phyloP scores from a whole-genome alignment of 2,888 invertebrate species.

The Idaea dimidiata region DNA sequence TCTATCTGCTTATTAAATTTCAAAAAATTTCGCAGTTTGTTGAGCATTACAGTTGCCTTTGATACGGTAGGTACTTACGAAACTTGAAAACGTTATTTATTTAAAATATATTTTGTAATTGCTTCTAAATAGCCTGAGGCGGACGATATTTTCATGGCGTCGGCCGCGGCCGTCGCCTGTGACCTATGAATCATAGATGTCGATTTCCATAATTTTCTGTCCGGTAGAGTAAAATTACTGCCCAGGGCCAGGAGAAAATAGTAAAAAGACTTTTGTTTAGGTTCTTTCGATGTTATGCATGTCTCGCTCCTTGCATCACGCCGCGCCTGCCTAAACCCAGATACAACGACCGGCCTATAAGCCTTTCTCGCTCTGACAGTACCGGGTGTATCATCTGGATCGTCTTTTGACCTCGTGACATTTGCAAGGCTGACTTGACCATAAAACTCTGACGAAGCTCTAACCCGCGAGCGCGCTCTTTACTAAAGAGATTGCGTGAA shows the following conservation, averaged over 20 bases:
- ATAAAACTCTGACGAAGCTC: too few species aligned
- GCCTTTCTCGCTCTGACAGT: too few species aligned
- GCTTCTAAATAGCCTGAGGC: neutral
- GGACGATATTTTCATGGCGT: neutral
- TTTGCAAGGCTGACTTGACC: too few species aligned
- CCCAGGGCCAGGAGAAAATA: neutral
- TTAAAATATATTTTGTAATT: neutral
- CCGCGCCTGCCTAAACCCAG: too few species aligned
- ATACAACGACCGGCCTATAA: too few species aligned
- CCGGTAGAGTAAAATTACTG: neutral
- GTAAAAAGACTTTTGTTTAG: neutral
- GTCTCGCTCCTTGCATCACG: too few species aligned
- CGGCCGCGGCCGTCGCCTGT: neutral
- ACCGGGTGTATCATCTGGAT: too few species aligned
- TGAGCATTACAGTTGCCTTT: neutral
- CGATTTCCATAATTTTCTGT: slow-evolving; percentile 3
- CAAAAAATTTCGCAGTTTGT: neutral
- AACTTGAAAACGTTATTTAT: neutral
- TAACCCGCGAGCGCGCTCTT: too few species aligned
- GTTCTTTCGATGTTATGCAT: too few species aligned
- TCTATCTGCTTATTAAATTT: too few species aligned
- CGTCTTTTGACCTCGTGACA: too few species aligned
- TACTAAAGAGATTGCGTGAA: too few species aligned
- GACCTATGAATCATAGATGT: neutral
- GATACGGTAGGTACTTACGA: neutral